Base-by-base conservation (phyloP, 2,797 vertebrate genomes). In the Sarcophilus harrisii region DNA sequence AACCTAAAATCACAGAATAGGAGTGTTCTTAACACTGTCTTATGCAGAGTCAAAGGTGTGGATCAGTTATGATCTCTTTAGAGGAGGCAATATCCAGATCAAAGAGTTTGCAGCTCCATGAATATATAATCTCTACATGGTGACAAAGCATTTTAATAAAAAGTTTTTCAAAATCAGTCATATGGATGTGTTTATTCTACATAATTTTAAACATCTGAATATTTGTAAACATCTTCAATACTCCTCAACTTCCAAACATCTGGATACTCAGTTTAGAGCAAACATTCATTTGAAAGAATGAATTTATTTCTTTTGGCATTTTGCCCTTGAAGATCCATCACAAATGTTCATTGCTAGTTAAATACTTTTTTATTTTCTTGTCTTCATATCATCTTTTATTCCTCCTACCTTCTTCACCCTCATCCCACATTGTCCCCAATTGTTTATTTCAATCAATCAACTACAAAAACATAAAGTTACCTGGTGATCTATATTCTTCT, bases 161-260 rank as follows among this genome's bases (percentile, higher is more conserved):
- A 73, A n/a, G 13, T 66, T 54, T 55, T 4, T 18, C 18, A 38
- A 73, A 81, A 38, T 45, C 18, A 55, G 29, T 92, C 27, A 55
- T 57, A 52, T 57, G 52, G 60, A 92, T 66, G 52, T 38, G 92
- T 38, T 92, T 92, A 30, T 54, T 92, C 55, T 92, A 57, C 60
- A 92, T 73, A 60, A 55, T 54, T 32, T n/a, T 30, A 92, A 21
- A 62, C 58, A 92, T 62, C 91, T 92, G 30, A 66, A 66, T 55
- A 60, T 92, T 55, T 92, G 92, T 10, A 92, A 92, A 60, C 92
- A 62, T 55, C 49, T 54, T 54, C 60, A 92, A 55, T 92, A 62
- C 24, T 66, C 30, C 49, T 92, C 28, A 62, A 30, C 45, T 92
- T 92, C 18, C 49, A 92, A 66, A 92, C 92, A 66, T 92, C 59